phyloP scores from a whole-genome alignment of 2,113 vertebrate species.

The Chiloscyllium plagiosum region DNA sequence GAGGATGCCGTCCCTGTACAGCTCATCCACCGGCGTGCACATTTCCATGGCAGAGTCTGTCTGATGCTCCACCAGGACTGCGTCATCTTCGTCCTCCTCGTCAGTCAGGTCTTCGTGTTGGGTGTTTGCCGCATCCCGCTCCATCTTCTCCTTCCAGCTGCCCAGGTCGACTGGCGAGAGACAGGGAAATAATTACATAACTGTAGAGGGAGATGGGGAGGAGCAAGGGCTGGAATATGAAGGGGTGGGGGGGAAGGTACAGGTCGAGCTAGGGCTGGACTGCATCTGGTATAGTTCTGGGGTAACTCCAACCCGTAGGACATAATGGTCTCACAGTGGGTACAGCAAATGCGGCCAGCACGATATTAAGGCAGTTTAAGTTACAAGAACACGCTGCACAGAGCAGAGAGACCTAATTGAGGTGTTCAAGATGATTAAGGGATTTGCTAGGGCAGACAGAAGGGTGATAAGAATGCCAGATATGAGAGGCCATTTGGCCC shows the following conservation, averaged over 20 bases:
- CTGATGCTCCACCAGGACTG: slow-evolving; percentile 68
- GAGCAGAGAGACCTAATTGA: not conserved
- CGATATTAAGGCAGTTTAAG: not conserved
- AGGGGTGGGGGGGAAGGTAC: not conserved
- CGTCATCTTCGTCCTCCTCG: slow-evolving; percentile 57
- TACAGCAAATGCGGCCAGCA: not conserved
- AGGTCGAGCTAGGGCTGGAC: not conserved
- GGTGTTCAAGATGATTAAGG: not conserved
- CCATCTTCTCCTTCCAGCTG: slow-evolving; percentile 84
- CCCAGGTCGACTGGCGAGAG: slow-evolving; percentile 68
- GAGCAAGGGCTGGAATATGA: not conserved
- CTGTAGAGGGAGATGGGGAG: not conserved
- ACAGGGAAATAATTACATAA: not conserved
- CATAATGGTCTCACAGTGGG: not conserved
- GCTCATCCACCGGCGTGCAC: slow-evolving; percentile 59
- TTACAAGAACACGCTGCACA: not conserved
- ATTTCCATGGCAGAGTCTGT: slow-evolving; percentile 67
- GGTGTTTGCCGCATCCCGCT: slow-evolving; percentile 58
- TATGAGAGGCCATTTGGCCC: too few species aligned
- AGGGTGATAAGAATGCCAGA: too few species aligned
- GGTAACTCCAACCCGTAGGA: not conserved
- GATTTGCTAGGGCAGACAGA: not conserved
- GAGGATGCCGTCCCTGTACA: slow-evolving; percentile 78
- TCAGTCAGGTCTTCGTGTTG: slow-evolving; percentile 45
- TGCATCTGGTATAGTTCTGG: not conserved